Base-by-base conservation (phyloP, 1,140 invertebrate species). In the Formica exsecta region DNA sequence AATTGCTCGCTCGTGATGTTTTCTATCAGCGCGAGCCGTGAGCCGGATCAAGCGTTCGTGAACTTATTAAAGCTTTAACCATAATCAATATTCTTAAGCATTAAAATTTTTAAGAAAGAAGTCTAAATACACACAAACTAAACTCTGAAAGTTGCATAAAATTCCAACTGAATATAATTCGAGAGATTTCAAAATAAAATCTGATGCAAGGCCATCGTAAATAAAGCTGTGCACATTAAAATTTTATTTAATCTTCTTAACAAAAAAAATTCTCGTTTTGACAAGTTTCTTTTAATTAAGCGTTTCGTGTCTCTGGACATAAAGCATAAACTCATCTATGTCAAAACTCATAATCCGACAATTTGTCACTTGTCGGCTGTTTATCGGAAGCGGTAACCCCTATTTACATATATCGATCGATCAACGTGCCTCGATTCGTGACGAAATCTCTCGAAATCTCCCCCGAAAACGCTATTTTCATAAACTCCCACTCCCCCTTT, bases 161-260 rank as follows among this genome's bases (percentile, higher is more conserved):
- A 13, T 65, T 65, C 16, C 2, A n/a, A n/a, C n/a, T n/a, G n/a
- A n/a, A 62, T 62, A 13, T 29, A 62, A 9, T 29, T 62, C 25
- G 13, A 62, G 2, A 29, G 25, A 66, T 66, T 29, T 5, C 16
- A 29, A 64, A 38, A 36, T 65, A 19, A 62, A 38, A 36, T 65
- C 19, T 16, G 2, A 38, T n/a, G 29, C 29, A 11, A 66, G 25
- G 19, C 7, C 7, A 9, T 32, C 62, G 32, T 32, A 38, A 3
- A n/a, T 7, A 36, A 65, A 65, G 9, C n/a, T 36, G 25, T 36
- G 25, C 13, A 16, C 16, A 36, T 36, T 11, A 6, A 9, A n/a
- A 65, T 36, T 65, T 65, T 77, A 64, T 61, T n/a, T 57, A 74
- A 74, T 38, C 48, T 62, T n/a, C 9, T 44, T 11, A 48, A 48